Conservation (phyloP, 2,113 vertebrate species). For the Ia io region DNA sequence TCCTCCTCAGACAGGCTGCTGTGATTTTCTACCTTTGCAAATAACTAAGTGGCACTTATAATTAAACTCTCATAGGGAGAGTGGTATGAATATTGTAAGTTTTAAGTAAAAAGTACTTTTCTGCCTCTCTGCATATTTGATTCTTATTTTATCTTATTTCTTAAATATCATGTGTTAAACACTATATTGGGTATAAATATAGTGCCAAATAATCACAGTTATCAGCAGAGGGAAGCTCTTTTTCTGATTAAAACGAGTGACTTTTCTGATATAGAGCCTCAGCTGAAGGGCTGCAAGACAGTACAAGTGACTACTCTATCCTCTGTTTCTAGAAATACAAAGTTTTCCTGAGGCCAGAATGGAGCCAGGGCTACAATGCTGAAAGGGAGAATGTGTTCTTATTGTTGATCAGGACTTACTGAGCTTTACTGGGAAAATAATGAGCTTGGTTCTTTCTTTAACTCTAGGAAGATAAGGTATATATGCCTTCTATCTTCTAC, state of each 20-base stretch:
- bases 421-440: neutral
- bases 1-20: neutral
- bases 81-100: neutral
- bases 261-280: neutral
- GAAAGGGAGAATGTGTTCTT: neutral
- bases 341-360: neutral
- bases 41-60: neutral
- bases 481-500: neutral
- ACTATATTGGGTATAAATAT: neutral
- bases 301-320: neutral
- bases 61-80: neutral
- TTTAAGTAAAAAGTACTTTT: constrained; percentile 17
- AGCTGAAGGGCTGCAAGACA: neutral
- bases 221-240: neutral
- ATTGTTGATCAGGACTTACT: neutral
- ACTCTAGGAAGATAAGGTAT: neutral
- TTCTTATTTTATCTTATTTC: neutral
- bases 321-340: neutral
- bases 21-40: constrained; percentile 10
- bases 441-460: neutral
- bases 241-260: neutral
- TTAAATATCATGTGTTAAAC: neutral
- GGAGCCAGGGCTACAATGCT: neutral
- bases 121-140: neutral
- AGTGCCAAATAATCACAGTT: neutral